phyloP scores from a whole-genome alignment of 1,140 invertebrate genomes.

The Venturia canescens region DNA sequence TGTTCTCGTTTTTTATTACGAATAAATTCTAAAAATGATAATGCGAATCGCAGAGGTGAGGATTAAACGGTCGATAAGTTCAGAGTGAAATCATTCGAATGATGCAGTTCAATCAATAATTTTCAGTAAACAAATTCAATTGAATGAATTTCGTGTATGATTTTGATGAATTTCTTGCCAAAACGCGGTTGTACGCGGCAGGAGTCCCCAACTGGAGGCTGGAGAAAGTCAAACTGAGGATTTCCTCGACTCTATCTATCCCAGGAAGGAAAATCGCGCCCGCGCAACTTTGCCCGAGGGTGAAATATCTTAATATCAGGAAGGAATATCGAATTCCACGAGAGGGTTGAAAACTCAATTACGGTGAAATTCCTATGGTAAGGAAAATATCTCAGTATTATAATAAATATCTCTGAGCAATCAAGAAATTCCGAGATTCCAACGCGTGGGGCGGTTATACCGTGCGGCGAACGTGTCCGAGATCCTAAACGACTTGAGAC shows the following conservation, averaged over 20 bases:
- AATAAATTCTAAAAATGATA: background rate
- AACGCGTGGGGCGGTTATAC: background rate
- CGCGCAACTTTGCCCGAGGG: background rate
- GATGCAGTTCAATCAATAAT: too few species aligned
- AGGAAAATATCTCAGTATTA: background rate
- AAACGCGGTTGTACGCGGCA: background rate
- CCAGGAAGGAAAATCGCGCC: background rate
- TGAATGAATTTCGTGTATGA: too few species aligned
- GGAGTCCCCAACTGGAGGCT: slow-evolving; percentile 18
- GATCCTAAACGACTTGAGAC: background rate
- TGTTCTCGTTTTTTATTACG: background rate
- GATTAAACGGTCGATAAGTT: too few species aligned
- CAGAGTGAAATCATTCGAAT: too few species aligned
- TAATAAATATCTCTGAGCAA: slow-evolving; percentile 51
- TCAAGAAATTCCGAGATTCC: slow-evolving; percentile 71
- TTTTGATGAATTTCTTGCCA: background rate
- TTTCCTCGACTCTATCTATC: background rate
- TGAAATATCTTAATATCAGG: slow-evolving; percentile 54
- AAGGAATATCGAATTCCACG: slow-evolving; percentile 70
- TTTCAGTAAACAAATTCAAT: too few species aligned
- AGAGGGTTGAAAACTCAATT: slow-evolving; percentile 53
- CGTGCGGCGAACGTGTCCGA: background rate
- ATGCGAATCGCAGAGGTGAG: too few species aligned
- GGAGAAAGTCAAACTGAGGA: slow-evolving; percentile 25
- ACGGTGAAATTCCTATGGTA: background rate